These are phyloP conservation scores for Cheirogaleus medius DNA, from an alignment of 2,113 vertebrate species.

Conservation along the genomic window DNA sequence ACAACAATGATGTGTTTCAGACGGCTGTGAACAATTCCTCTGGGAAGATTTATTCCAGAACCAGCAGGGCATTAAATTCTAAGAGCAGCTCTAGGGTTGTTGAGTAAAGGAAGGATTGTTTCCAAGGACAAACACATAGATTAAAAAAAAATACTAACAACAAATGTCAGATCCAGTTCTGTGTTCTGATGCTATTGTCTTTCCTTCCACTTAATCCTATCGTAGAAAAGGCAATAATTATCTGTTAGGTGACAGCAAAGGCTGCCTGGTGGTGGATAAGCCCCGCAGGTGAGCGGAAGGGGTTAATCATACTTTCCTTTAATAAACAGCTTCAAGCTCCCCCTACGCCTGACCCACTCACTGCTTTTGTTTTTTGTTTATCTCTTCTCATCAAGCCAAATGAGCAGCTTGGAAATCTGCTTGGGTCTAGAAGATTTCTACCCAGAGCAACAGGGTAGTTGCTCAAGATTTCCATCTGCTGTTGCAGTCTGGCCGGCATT, in stretches of 20 bases:
- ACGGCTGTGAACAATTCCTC: neutral
- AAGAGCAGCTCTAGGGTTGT: neutral
- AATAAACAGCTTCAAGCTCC: neutral
- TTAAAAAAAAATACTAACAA: neutral
- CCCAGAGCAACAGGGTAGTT: neutral
- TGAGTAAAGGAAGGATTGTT: neutral
- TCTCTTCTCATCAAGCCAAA: conserved; percentile 5
- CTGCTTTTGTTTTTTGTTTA: neutral
- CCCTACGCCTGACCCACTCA: neutral
- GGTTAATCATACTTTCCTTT: conserved; percentile 15
- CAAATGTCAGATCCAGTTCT: neutral
- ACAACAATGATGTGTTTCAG: neutral
- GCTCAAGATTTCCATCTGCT: neutral
- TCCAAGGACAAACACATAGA: neutral
- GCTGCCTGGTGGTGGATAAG: neutral
- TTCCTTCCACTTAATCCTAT: conserved; percentile 29
- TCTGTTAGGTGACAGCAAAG: conserved; percentile 1
- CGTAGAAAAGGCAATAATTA: conserved; percentile 33
- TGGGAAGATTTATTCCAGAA: neutral
- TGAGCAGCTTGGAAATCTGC: conserved; percentile 16
- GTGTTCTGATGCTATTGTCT: neutral
- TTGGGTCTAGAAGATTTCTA: neutral
- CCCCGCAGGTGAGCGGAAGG: neutral
- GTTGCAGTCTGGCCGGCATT: neutral
- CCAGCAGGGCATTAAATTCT: neutral